These are phyloP conservation scores for Tragelaphus oryx DNA, from an alignment of 2,797 vertebrate species.

Conservation along the genomic window DNA sequence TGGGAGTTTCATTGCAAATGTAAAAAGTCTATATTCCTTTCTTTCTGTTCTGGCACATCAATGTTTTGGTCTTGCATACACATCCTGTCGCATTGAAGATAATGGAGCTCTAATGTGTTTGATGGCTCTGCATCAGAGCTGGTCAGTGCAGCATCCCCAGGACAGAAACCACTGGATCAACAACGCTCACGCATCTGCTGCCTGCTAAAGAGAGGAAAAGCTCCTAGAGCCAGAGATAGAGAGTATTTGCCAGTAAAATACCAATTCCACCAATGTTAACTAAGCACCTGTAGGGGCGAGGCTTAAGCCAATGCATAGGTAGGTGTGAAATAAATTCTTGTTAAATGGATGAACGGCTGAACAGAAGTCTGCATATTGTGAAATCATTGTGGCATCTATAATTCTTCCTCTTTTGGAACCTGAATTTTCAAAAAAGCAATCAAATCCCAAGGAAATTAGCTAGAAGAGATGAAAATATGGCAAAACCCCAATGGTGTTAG, in stretches of 20 bases:
- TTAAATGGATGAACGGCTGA: neutral
- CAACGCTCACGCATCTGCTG: neutral
- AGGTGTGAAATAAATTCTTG: neutral
- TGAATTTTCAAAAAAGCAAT: constrained; percentile 25
- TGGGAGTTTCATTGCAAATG: constrained; percentile 49
- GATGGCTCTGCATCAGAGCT: neutral
- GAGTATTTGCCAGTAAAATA: neutral
- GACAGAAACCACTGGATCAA: neutral
- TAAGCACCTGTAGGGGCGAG: neutral
- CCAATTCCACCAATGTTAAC: neutral
- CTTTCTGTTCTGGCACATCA: neutral
- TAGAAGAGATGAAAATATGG: neutral
- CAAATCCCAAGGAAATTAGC: neutral
- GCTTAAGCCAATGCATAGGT: neutral
- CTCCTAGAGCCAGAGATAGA: neutral
- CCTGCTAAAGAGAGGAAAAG: neutral
- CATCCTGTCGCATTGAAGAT: neutral
- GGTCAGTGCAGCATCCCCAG: neutral
- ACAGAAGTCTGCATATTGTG: neutral
- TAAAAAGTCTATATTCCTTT: constrained; percentile 33
- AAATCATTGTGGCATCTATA: neutral
- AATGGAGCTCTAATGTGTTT: neutral
- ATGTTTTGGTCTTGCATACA: neutral
- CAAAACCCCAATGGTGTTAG: neutral
- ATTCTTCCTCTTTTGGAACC: neutral